Evolutionary conservation across 2,888 invertebrate genomes (phyloP), one percentile per base, ranked within the genome.

Genomic region (Zaprionus lineosus): DNA sequence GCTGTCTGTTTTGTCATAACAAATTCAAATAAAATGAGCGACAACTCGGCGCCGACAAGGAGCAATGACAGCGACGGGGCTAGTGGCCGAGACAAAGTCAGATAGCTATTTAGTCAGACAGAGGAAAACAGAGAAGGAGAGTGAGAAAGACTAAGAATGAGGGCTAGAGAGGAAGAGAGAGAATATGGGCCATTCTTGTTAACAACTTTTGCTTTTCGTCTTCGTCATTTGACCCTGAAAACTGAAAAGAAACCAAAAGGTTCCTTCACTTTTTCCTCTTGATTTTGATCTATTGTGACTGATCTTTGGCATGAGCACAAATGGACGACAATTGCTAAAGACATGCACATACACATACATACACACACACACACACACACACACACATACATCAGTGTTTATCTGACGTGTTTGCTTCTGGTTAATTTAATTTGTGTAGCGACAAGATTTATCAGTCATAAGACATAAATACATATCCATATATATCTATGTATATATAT

Each of bases 151-250:
- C 19, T 6, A 34, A 12, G 18, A 14, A 11, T 29, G 4, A 36
- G 1, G 16, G 31, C n/a, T 8, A 15, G 33, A 12, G 8, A 31
- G 18, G 53, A 43, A 39, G 57, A 18, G 11, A 16, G 11, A 12
- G 12, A 34, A 40, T 39, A 5, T 7, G 3, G 18, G 34, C 16
- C 11, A 31, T 47, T 33, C 50, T 36, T 55, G 40, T 51, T 66
- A 16, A 34, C 74, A 72, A 83, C 72, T 84, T 77, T 77, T 84
- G 59, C 82, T 76, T 81, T 79, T 52, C 50, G n/a, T 56, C 33
- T 37, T 41, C 40, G 70, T 59, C 71, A 82, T 61, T 58, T 67
- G 79, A 72, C 84, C 66, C 63, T 76, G 76, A 69, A 44, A 39
- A 28, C 8, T 8, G 26, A 48, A 66, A 64, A 65, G 36, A 63